Conservation (phyloP, 2,888 invertebrate genomes). For the Tridacna crocea region DNA sequence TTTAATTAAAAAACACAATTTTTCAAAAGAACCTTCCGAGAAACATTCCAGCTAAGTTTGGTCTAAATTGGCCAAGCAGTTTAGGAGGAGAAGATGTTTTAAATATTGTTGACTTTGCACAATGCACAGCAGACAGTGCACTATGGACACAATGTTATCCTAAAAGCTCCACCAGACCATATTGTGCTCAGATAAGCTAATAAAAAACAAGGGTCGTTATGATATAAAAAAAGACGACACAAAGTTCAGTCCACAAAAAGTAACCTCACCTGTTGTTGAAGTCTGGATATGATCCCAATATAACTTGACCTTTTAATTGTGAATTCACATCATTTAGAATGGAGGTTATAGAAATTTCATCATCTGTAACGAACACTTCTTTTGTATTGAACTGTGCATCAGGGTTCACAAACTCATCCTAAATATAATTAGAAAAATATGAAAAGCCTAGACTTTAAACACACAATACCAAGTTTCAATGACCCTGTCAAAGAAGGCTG, state of each 20-base stretch:
- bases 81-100: too few species aligned
- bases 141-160: too few species aligned
- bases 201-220: neutral
- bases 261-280: constrained; percentile 83
- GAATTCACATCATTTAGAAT: constrained; percentile 85
- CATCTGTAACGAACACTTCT: constrained; percentile 81
- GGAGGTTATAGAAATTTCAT: constrained; percentile 84
- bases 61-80: neutral
- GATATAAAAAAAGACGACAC: too few species aligned
- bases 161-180: too few species aligned
- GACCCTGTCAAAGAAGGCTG: too few species aligned
- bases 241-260: neutral
- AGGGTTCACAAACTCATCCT: constrained; percentile 81
- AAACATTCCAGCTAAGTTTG: neutral
- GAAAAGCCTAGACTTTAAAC: too few species aligned
- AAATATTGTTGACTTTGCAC: neutral
- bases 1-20: too few species aligned
- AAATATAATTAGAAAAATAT: constrained; percentile 69
- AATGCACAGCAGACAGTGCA: too few species aligned
- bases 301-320: constrained; percentile 85
- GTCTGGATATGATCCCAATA: constrained; percentile 87
- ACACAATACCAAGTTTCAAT: too few species aligned
- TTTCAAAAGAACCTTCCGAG: too few species aligned
- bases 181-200: too few species aligned
- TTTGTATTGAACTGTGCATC: constrained; percentile 76